Evolutionary conservation across 2,888 invertebrate genomes (phyloP), one percentile per base, ranked within the genome.

Genomic region (Eupithecia insigniata): DNA sequence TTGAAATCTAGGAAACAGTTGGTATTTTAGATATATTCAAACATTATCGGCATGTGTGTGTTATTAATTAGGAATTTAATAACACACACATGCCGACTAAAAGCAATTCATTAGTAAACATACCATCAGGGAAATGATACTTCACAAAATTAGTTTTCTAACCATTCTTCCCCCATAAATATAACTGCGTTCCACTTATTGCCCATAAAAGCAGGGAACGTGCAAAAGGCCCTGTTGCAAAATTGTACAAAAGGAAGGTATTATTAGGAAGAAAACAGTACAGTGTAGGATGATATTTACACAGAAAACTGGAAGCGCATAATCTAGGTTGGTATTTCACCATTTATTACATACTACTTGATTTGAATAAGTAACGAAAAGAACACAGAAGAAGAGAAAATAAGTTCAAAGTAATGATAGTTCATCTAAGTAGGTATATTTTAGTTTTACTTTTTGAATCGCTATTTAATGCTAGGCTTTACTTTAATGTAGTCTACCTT

Each of bases 181-280:
- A 94, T 94, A 93, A 93, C 93, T 94, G 93, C 90, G 92, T 92
- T 91, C 92, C 92, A 93, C 93, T 94, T 94, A 94, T 93, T 91
- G 93, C 92, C 93, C 94, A 93, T 93, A 94, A 93, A 93, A 91
- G 92, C 87, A 88, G 89, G 90, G 92, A 92, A 93, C 93, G 94
- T 93, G 93, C 92, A 90, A 93, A 93, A 90, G 92, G 90, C 89
- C 88, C 90, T 89, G 91, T 92, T 93, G 92, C 93, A 93, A 93
- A 94, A 93, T 93, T 93, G 93, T 93, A 93, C 93, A 93, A 93
- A 93, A 93, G 92, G 91, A 93, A 93, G 92, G 92, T 92, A 92
- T 92, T 93, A 93, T 93, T 91, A 92, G 69, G 71, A 71, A 74
- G 67, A 71, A 66, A 67, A 71, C 71, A 71, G 74, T 74, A 65